phyloP scores from a whole-genome alignment of 2,797 vertebrate species.

The Fratercula arctica region DNA sequence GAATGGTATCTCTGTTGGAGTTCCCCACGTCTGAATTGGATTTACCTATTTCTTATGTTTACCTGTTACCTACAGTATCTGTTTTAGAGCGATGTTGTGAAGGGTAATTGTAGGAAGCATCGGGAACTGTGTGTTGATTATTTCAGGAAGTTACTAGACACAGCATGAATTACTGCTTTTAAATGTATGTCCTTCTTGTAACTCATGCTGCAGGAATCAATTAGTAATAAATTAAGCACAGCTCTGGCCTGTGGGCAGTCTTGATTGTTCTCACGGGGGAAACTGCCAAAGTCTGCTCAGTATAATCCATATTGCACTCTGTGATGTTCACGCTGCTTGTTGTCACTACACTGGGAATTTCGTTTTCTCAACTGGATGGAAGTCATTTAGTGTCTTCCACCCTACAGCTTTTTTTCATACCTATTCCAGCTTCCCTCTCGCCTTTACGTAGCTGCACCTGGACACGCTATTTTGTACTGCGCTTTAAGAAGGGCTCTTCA shows the following conservation, averaged over 20 bases:
- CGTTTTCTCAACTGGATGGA: background rate
- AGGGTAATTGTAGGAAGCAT: background rate
- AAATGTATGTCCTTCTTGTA: background rate
- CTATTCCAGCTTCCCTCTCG: background rate
- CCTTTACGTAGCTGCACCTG: background rate
- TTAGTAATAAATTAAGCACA: background rate
- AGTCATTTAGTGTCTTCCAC: background rate
- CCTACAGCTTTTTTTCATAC: background rate
- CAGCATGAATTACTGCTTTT: background rate
- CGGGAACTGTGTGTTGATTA: background rate
- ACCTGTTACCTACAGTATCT: background rate
- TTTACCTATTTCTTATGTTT: background rate
- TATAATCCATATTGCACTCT: background rate
- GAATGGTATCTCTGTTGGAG: background rate
- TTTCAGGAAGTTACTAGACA: background rate
- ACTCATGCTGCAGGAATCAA: background rate
- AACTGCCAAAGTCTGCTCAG: background rate
- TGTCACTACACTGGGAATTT: background rate
- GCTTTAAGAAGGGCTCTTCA: background rate
- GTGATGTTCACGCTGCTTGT: fast-evolving
- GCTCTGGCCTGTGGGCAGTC: background rate
- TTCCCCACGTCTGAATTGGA: background rate
- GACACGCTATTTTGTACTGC: background rate
- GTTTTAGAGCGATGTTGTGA: background rate
- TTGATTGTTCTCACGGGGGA: background rate